Base-by-base conservation (phyloP, 2,113 vertebrate genomes). In the Symphodus melops region DNA sequence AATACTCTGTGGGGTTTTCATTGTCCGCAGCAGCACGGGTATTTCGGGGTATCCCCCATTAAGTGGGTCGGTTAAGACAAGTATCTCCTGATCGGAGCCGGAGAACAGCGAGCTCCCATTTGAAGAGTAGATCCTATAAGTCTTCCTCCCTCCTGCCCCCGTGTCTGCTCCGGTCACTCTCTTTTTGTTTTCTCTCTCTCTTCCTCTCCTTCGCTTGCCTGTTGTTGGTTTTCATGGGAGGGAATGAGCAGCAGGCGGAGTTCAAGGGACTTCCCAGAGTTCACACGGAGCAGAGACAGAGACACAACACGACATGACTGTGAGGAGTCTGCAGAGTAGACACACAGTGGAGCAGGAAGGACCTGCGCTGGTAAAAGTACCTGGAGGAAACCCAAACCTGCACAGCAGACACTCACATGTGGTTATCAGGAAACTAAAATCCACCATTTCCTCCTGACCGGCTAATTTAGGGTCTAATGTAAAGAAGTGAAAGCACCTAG, bases 261-360 rank as follows among this genome's bases (percentile, higher is more conserved):
- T 91, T 93, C 83, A 89, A 87, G 92, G 93, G 88, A 93, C 92
- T 94, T 93, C 92, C 93, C 93, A 92, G 86, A 91, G 90, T 92
- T 94, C 92, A 92, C 66, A 23, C 51, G 52, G 42, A 87, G 75
- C 56, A 14, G 78, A 82, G 65, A 81, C 72, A 70, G 70, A 72
- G 60, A 79, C 68, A 56, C 21, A 71, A 58, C 78, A 83, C 10
- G 37, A 72, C 74, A 66, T 16, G 41, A 70, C 53, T 36, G 68
- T 5, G 39, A 69, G 54, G 44, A 74, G 69, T 53, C 41, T 66
- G 62, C 76, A 49, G 37, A 59, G n/a, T n/a, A n/a, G 48, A 61
- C 62, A 63, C 59, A 77, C 66, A 72, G 23, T 39, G 42, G 59
- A 69, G 60, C 65, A 51, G 69, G 79, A 86, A 88, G 63, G 87